Evolutionary conservation across 30 jellyfish, hydroid and myxozoan species (phyloP).

Genomic region (Chrysaora quinquecirrha): DNA sequence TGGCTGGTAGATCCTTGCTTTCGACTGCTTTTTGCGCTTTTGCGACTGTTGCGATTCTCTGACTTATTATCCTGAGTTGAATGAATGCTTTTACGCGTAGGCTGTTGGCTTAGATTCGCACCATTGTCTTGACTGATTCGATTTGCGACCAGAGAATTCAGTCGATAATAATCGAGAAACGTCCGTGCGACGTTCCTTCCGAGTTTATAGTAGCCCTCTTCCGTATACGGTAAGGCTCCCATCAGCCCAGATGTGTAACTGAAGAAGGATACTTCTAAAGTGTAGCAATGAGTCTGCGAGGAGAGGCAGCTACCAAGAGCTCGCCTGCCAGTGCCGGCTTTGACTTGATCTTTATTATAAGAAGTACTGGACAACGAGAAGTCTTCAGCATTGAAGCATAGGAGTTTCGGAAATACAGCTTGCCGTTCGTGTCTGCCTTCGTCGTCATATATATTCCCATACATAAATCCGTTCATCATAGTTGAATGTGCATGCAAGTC

Average conservation of each 20-base stretch:
- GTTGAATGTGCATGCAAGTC: slow-evolving; percentile 95
- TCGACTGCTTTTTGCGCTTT: not conserved
- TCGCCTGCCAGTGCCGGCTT: slow-evolving; percentile 97
- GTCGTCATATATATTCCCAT: slow-evolving; percentile 83
- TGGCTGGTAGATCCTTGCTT: not conserved
- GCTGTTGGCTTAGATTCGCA: not conserved
- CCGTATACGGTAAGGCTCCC: slow-evolving; percentile 84
- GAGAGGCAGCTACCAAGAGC: slow-evolving; percentile 80
- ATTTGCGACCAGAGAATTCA: slow-evolving; percentile 65
- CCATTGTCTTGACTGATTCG: slow-evolving; percentile 25
- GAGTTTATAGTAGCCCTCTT: slow-evolving; percentile 82
- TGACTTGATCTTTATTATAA: slow-evolving; percentile 73
- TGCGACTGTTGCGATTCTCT: not conserved
- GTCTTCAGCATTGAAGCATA: slow-evolving; percentile 84
- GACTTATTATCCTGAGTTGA: not conserved
- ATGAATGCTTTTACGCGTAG: not conserved
- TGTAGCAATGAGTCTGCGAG: slow-evolving; percentile 74
- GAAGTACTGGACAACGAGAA: slow-evolving; percentile 82
- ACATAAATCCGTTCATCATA: slow-evolving; percentile 86
- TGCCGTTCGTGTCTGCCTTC: slow-evolving; percentile 84
- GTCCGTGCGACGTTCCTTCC: slow-evolving; percentile 92
- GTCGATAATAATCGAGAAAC: slow-evolving; percentile 83
- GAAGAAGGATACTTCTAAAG: slow-evolving; percentile 89
- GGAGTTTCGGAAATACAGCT: slow-evolving; percentile 79
- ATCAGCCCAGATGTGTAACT: slow-evolving; percentile 65